Evolutionary conservation across 2,113 vertebrate species (phyloP).

Genomic region (Phyllopteryx taeniolatus): DNA sequence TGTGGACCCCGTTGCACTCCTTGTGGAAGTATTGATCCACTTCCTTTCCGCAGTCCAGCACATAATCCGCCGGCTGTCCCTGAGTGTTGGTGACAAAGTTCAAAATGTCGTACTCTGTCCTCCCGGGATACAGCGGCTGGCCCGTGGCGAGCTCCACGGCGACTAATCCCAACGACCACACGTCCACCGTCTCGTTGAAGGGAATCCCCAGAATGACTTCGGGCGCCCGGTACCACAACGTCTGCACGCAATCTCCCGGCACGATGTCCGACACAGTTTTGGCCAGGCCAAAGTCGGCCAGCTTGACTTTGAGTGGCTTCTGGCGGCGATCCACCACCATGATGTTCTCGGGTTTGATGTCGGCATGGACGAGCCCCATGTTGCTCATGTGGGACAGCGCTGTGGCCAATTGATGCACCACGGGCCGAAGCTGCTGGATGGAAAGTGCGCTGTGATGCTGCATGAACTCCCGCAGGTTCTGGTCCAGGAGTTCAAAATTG

Average conservation of each 20-base stretch:
- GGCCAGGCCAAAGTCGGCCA: conserved; percentile 7
- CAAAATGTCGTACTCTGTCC: conserved; percentile 1
- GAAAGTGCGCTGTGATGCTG: background rate
- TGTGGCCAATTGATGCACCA: background rate
- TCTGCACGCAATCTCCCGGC: conserved; percentile 2
- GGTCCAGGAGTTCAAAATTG: conserved; percentile 5
- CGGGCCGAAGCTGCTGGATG: background rate
- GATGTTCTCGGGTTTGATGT: conserved; percentile 8
- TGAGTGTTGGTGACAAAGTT: conserved; percentile 9
- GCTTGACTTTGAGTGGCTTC: conserved; percentile 7
- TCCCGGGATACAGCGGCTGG: background rate
- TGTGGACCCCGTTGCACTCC: background rate
- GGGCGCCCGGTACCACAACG: conserved; percentile 13
- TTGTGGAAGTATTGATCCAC: conserved; percentile 4
- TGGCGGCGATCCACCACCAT: conserved; percentile 9
- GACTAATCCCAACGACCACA: conserved; percentile 13
- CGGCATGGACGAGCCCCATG: background rate
- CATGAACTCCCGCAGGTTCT: conserved; percentile 4
- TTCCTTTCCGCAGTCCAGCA: background rate
- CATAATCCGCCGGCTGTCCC: conserved; percentile 7
- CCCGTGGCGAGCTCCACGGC: conserved; percentile 1
- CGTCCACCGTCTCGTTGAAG: conserved; percentile 17
- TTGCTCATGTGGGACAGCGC: background rate
- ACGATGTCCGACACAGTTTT: background rate
- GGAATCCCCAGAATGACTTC: conserved; percentile 8